Evolutionary conservation across 2,797 vertebrate species (phyloP).

Genomic region (Mormyrops boulengeri): DNA sequence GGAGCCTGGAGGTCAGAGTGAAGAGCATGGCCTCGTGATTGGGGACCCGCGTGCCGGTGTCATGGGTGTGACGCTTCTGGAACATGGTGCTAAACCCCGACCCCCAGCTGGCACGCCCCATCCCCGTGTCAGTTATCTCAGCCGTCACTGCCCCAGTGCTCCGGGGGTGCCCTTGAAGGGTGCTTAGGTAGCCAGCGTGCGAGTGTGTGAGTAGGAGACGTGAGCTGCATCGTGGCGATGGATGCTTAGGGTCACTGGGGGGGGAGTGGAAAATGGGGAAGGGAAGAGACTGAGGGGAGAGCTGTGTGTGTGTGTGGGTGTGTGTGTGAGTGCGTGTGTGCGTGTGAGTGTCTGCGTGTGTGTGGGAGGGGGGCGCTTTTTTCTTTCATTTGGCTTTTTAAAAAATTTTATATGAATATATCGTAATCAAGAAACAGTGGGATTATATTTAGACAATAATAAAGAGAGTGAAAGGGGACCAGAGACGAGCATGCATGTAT

Average conservation of each 20-base stretch:
- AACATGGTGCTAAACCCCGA: not conserved
- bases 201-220: not conserved
- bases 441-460: not conserved
- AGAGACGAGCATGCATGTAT: not conserved
- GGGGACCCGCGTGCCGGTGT: not conserved
- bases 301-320: not conserved
- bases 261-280: not conserved
- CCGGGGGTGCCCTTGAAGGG: not conserved
- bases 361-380: not conserved
- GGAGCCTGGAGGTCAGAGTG: not conserved
- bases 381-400: not conserved
- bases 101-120: not conserved
- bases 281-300: not conserved
- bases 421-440: not conserved
- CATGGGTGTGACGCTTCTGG: not conserved
- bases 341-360: not conserved
- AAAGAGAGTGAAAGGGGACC: not conserved
- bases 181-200: not conserved
- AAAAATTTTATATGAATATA: not conserved
- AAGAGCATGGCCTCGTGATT: not conserved
- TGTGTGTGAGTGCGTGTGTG: not conserved
- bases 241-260: not conserved
- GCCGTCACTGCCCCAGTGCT: not conserved
- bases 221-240: not conserved
- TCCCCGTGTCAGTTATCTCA: not conserved